These are phyloP conservation scores for Eristalis tenax DNA, from an alignment of 2,888 invertebrate genomes.

Conservation along the genomic window DNA sequence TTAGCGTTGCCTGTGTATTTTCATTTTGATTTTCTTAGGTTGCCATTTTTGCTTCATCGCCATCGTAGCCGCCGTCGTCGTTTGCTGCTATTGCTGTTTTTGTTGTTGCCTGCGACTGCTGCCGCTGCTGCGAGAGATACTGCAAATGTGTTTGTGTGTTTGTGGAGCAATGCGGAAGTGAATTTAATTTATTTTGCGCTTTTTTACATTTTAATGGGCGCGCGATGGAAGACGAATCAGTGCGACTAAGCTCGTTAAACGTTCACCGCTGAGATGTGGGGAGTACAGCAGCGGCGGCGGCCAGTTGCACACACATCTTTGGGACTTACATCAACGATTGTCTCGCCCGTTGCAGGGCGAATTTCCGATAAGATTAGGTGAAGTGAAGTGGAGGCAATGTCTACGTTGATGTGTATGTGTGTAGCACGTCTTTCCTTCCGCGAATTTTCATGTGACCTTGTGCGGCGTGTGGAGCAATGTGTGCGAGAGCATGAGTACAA, in stretches of 20 bases:
- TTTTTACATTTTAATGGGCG: conserved; percentile 66
- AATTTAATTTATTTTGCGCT: conserved; percentile 79
- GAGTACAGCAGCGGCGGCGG: conserved; percentile 25
- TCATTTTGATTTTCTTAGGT: conserved; percentile 68
- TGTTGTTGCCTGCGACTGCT: not conserved
- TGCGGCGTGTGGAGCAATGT: conserved; percentile 27
- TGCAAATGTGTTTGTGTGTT: conserved; percentile 75
- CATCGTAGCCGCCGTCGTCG: conserved; percentile 8
- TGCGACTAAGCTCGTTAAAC: conserved; percentile 62
- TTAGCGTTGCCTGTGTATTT: conserved; percentile 65
- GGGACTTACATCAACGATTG: not conserved
- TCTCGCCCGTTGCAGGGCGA: conserved; percentile 30
- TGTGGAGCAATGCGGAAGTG: conserved; percentile 82
- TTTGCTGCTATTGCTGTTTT: not conserved
- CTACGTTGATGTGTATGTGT: not conserved
- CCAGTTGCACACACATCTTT: conserved; percentile 21
- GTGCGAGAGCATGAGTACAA: conserved; percentile 33
- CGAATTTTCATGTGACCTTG: conserved; percentile 63
- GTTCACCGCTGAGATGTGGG: conserved; percentile 36
- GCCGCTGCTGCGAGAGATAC: conserved; percentile 9
- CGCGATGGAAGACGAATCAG: conserved; percentile 68
- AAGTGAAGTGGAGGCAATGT: conserved; percentile 6
- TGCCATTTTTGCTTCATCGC: conserved; percentile 62
- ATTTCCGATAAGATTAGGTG: conserved; percentile 41
- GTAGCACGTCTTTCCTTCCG: conserved; percentile 57